These are phyloP conservation scores for Eublepharis macularius DNA, from an alignment of 2,113 vertebrate genomes.

Conservation along the genomic window DNA sequence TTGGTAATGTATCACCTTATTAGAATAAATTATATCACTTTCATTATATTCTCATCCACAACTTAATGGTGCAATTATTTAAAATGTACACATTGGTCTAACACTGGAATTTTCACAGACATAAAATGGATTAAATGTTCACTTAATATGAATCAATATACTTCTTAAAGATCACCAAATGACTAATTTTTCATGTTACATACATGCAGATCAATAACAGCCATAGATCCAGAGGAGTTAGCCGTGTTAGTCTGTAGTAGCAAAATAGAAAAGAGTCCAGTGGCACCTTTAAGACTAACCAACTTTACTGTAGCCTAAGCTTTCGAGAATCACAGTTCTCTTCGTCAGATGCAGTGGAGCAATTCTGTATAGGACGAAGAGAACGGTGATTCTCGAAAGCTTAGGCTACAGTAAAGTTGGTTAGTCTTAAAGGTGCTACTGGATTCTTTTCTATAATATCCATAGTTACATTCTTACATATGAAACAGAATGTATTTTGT, in stretches of 20 bases:
- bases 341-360: too few relatives aligned
- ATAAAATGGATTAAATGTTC: neutral
- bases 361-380: too few relatives aligned
- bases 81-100: neutral
- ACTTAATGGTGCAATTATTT: neutral
- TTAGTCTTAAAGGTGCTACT: too few relatives aligned
- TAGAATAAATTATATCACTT: neutral
- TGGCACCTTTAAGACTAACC: too few relatives aligned
- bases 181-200: neutral
- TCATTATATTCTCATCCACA: neutral
- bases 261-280: too few relatives aligned
- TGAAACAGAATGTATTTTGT: neutral
- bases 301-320: too few relatives aligned
- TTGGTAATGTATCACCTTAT: neutral
- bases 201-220: neutral
- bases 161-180: neutral
- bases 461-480: neutral
- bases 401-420: too few relatives aligned
- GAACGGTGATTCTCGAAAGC: too few relatives aligned
- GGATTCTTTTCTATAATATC: neutral
- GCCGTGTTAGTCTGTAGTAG: too few relatives aligned
- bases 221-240: too few relatives aligned
- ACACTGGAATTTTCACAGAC: neutral
- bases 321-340: too few relatives aligned
- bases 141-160: neutral